Evolutionary conservation across 2,797 vertebrate genomes (phyloP).

Genomic region (Parotocinclus haroldoi): DNA sequence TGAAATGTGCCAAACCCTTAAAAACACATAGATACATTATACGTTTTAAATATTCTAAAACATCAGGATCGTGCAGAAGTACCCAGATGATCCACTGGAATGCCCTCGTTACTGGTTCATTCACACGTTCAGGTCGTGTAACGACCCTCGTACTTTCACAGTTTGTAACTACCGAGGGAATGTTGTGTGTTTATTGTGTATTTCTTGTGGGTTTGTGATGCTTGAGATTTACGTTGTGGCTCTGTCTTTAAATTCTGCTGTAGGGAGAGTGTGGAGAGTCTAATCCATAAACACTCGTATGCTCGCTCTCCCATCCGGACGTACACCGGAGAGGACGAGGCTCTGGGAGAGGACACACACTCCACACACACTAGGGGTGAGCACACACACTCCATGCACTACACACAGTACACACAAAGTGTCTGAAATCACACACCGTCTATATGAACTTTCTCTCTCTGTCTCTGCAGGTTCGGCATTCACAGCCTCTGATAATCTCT

Average conservation of each 20-base stretch:
- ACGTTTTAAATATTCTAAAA: no score
- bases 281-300: slow-evolving; percentile 99
- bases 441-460: background rate
- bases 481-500: slow-evolving; percentile 91
- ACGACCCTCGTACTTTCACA: no score
- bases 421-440: background rate
- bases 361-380: slow-evolving; percentile 82
- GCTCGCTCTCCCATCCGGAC: slow-evolving; percentile 95
- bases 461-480: slow-evolving; percentile 85
- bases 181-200: slow-evolving; percentile 1
- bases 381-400: slow-evolving; percentile 27
- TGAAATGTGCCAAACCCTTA: no score
- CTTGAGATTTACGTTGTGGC: slow-evolving; percentile 34
- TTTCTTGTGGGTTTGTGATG: background rate
- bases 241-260: slow-evolving; percentile 69
- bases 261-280: slow-evolving; percentile 97
- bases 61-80: no score
- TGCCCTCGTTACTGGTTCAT: no score
- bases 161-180: no score
- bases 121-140: no score
- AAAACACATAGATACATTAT: no score
- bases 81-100: no score
- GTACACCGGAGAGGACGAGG: slow-evolving; percentile 90
- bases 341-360: slow-evolving; percentile 83
- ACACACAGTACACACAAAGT: background rate